Conservation (phyloP, 2,888 invertebrate species). For the Pachymerium ferrugineum region DNA sequence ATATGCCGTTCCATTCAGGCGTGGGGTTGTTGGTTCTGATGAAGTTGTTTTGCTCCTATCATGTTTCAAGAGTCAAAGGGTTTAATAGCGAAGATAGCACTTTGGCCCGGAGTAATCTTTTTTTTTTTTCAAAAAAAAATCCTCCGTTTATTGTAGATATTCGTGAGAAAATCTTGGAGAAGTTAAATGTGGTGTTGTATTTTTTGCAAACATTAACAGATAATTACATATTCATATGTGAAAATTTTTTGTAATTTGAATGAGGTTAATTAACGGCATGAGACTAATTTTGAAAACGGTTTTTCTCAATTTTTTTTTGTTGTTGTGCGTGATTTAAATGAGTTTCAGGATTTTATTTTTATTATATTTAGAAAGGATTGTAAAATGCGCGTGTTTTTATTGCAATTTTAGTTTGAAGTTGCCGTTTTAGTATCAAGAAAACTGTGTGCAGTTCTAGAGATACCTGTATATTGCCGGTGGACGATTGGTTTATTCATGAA, state of each 20-base stretch:
- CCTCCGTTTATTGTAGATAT: not conserved
- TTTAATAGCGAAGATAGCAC: no score
- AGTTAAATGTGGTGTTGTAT: not conserved
- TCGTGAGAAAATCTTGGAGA: no score
- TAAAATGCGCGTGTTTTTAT: slow-evolving; percentile 3
- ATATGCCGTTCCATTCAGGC: slow-evolving; percentile 22
- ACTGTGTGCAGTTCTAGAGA: not conserved
- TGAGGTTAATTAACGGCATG: no score
- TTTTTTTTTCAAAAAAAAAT: not conserved
- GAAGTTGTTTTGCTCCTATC: slow-evolving; percentile 20
- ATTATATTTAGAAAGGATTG: not conserved
- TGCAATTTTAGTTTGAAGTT: slow-evolving; percentile 22
- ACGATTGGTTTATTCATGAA: slow-evolving; percentile 27
- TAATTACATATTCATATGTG: no score
- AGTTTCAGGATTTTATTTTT: not conserved
- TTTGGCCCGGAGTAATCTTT: no score
- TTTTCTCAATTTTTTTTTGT: not conserved
- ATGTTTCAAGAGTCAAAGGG: not conserved
- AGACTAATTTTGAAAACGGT: no score
- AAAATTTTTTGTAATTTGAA: no score
- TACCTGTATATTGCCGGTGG: slow-evolving; percentile 24
- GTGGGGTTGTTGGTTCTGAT: slow-evolving; percentile 17
- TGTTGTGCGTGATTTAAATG: not conserved
- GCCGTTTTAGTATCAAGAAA: not conserved
- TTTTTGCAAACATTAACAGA: not conserved